A percentile compares a stretch with the other conserved stretches of the same genome.
Evolutionary conservation across 2,797 vertebrate species (phyloP).

Genomic region (Myiothlypis chrysogaster): DNA sequence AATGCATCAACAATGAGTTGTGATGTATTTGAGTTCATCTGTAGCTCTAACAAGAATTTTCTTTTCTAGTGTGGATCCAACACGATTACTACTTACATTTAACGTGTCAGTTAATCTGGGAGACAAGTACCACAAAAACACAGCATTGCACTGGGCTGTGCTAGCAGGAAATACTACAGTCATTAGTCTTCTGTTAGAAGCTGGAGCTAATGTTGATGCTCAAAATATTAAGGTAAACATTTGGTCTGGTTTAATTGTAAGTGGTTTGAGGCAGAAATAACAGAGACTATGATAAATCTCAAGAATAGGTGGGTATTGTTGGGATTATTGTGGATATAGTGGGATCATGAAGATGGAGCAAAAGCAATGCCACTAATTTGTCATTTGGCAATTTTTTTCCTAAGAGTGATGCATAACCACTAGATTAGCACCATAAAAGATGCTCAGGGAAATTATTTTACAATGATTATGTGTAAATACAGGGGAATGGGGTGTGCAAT

Average conservation of each 20-base stretch:
- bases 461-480: not conserved
- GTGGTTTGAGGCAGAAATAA: not conserved
- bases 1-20: not conserved
- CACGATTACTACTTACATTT: slow-evolving; percentile 94
- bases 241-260: slow-evolving; percentile 5
- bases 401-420: not conserved
- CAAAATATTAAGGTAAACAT: slow-evolving; percentile 95
- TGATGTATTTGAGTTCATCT: slow-evolving; percentile 11
- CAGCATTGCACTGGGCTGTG: slow-evolving; percentile 97
- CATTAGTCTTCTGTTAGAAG: slow-evolving; percentile 95
- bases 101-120: slow-evolving; percentile 98
- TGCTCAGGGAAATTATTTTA: not conserved
- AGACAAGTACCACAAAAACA: slow-evolving; percentile 99
- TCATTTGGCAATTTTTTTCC: not conserved
- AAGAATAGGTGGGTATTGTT: not conserved
- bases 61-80: slow-evolving; percentile 91
- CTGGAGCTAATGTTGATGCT: slow-evolving; percentile 93
- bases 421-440: not conserved
- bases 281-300: not conserved
- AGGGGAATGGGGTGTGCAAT: not conserved
- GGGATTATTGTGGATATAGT: not conserved
- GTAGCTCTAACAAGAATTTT: slow-evolving; percentile 36
- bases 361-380: not conserved
- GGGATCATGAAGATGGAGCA: not conserved
- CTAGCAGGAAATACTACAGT: slow-evolving; percentile 98